Base-by-base conservation (phyloP, 2,888 invertebrate genomes). In the Eupithecia centaureata region DNA sequence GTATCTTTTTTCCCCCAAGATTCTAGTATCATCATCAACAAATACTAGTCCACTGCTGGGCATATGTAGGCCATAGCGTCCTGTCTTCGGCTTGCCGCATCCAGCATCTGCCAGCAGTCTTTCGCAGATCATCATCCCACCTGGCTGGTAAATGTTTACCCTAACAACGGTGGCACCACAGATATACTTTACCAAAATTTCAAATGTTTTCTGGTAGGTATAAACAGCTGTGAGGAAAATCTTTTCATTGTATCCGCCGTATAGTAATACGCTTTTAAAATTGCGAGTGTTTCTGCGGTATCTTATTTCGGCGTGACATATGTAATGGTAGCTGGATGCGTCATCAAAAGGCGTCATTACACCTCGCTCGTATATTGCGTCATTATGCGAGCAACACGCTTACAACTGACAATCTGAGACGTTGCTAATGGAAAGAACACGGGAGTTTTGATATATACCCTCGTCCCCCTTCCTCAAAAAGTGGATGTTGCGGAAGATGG, bases 361-460 rank as follows among this genome's bases (percentile, higher is more conserved):
- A 85, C 84, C 85, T 82, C 85, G 65, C 64, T 61, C 70, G 70
- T 71, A 73, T 73, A 75, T 75, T 73, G 68, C 72, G 86, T 86
- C 90, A 88, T 92, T 91, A 91, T 84, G 84, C 74, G 78, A 81
- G 82, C 81, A 82, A 86, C 87, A 86, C 85, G 83, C 77, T 80
- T 79, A 80, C 80, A 82, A 82, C 85, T 82, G 83, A 88, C 90
- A 91, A 90, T 90, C 90, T 88, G 88, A 90, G 90, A 90, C 84
- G 88, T 77, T 84, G 83, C 86, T 91, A 92, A 92, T 91, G 91
- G 86, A 87, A 90, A 86, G 88, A 90, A 90, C 88, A 88, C 86
- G 85, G 80, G 87, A 82, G 83, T 87, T 86, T 90, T 91, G 88
- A 92, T 89, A 90, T 90, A 90, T 90, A 82, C 72, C 76, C 83